Evolutionary conservation across 2,888 invertebrate species (phyloP).

Genomic region (Calliopum simillimum): DNA sequence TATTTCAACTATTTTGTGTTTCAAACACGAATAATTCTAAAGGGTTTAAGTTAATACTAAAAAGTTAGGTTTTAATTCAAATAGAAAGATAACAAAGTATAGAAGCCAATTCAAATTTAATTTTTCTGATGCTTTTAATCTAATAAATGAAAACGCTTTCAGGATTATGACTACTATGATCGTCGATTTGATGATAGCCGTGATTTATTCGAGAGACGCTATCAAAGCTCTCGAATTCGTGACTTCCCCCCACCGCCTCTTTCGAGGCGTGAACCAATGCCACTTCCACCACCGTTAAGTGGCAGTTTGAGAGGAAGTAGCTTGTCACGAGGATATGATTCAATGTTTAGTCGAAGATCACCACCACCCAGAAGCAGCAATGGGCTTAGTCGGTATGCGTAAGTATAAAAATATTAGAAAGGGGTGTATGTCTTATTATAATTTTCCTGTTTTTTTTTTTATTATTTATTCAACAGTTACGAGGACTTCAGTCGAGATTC

Average conservation of each 20-base stretch:
- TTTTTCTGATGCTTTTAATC: too few species aligned
- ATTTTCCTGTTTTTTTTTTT: conserved; percentile 5
- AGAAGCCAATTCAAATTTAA: too few species aligned
- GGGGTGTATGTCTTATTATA: conserved; percentile 10
- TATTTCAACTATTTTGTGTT: too few species aligned
- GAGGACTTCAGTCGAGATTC: conserved; percentile 91
- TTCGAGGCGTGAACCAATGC: conserved; percentile 81
- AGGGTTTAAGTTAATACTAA: too few species aligned
- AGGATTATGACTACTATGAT: conserved; percentile 80
- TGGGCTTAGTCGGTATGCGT: conserved; percentile 67
- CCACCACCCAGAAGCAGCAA: conserved; percentile 69
- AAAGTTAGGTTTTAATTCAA: too few species aligned
- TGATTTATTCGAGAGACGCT: conserved; percentile 85
- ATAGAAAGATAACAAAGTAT: too few species aligned
- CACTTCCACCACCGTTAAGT: conserved; percentile 77
- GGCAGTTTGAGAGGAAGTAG: conserved; percentile 70
- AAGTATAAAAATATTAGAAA: conserved; percentile 30
- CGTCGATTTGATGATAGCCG: conserved; percentile 83
- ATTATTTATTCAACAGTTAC: conserved; percentile 72
- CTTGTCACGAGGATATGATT: conserved; percentile 75
- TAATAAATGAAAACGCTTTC: conserved; percentile 28
- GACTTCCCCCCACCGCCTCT: conserved; percentile 78
- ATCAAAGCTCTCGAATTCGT: conserved; percentile 70
- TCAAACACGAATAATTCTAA: too few species aligned
- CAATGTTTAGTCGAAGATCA: conserved; percentile 86